Conservation (phyloP, 2,888 invertebrate genomes). For the Melitaea athalia region DNA sequence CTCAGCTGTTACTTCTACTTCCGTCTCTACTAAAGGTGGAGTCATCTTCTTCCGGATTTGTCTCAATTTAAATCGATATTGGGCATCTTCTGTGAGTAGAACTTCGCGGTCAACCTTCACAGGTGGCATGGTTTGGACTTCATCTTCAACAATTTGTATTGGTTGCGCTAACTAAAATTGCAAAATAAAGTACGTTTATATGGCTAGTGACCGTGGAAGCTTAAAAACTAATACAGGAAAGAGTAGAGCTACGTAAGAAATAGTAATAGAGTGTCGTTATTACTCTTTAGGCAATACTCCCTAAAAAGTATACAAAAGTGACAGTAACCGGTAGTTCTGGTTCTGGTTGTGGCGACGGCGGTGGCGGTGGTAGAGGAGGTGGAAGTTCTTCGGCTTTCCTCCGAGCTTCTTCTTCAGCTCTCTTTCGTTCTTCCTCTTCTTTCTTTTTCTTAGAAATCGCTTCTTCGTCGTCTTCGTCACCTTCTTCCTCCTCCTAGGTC, state of each 20-base stretch:
- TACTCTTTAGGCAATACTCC: not conserved
- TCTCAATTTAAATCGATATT: constrained; percentile 61
- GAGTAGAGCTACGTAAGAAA: too few species aligned
- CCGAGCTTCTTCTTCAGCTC: constrained; percentile 67
- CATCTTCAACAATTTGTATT: constrained; percentile 57
- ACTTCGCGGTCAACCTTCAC: constrained; percentile 62
- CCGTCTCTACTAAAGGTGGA: constrained; percentile 59
- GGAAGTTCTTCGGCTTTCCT: constrained; percentile 71
- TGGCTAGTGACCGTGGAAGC: too few species aligned
- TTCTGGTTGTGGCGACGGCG: constrained; percentile 70
- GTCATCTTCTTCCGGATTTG: constrained; percentile 67
- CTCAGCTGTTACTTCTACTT: constrained; percentile 55
- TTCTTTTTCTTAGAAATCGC: constrained; percentile 57
- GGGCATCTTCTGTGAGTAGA: constrained; percentile 68
- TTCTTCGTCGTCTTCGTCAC: constrained; percentile 71
- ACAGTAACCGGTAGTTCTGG: constrained; percentile 61
- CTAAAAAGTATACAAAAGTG: not conserved
- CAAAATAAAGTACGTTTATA: too few species aligned
- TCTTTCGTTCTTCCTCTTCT: constrained; percentile 59
- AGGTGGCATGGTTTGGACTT: constrained; percentile 57
- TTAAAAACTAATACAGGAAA: too few species aligned
- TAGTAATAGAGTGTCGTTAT: too few species aligned
- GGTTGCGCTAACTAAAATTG: constrained; percentile 54
- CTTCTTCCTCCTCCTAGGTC: constrained; percentile 51
- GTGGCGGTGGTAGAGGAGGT: constrained; percentile 71